A percentile compares a stretch with the other conserved stretches of the same genome.
phyloP scores from a whole-genome alignment of 2,113 vertebrate genomes.

The Acrocephalus arundinaceus region DNA sequence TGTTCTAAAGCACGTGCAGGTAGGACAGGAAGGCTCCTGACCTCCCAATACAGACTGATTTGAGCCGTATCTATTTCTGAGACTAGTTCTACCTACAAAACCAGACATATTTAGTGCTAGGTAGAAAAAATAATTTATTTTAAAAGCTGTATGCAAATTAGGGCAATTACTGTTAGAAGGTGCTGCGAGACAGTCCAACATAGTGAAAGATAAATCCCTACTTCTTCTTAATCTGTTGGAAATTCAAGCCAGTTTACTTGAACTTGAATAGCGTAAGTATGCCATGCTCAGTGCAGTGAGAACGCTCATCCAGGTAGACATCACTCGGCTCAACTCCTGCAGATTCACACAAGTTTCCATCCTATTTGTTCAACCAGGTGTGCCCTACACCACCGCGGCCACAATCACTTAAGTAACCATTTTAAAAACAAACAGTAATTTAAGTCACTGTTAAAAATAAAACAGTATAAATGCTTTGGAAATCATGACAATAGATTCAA shows the following conservation, averaged over 20 bases:
- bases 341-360: background rate
- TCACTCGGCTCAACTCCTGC: background rate
- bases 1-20: background rate
- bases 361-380: fast-evolving
- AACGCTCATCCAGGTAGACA: background rate
- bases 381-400: background rate
- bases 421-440: background rate
- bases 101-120: background rate
- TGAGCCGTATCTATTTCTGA: background rate
- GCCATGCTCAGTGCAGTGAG: background rate
- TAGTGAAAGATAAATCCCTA: background rate
- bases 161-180: background rate
- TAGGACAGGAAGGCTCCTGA: background rate
- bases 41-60: background rate
- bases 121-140: background rate
- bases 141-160: background rate
- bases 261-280: background rate
- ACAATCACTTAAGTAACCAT: background rate
- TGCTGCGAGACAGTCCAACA: background rate
- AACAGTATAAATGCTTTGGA: background rate
- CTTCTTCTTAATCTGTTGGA: background rate
- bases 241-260: background rate
- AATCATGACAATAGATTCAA: background rate
- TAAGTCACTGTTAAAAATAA: background rate
- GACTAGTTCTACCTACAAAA: background rate